A percentile compares a stretch with the other conserved stretches of the same genome.
Conservation (phyloP, 2,113 vertebrate genomes). For the Heterochromis multidens region DNA sequence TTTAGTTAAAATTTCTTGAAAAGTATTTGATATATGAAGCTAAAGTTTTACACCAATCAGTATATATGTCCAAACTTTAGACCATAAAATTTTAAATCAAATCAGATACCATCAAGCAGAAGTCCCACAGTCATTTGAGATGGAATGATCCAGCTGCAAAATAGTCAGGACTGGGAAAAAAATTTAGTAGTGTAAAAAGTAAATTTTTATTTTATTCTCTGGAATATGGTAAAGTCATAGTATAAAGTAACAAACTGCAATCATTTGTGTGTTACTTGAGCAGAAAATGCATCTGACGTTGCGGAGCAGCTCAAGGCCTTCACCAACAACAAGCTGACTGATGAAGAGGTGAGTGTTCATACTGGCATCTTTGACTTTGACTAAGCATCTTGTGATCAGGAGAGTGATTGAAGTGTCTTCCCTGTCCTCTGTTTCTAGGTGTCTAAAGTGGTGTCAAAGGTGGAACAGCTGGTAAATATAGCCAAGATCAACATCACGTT, state of each 20-base stretch:
- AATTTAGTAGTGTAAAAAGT: neutral
- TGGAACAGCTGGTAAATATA: constrained; percentile 86
- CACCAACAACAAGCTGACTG: constrained; percentile 80
- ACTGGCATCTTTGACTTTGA: neutral
- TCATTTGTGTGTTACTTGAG: neutral
- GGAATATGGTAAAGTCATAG: neutral
- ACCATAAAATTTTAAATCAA: too few relatives aligned
- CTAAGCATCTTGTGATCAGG: too few relatives aligned
- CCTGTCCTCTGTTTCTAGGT: constrained; percentile 60
- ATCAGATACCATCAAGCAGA: too few relatives aligned
- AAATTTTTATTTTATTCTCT: neutral
- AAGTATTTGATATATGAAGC: too few relatives aligned
- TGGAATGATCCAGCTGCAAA: too few relatives aligned
- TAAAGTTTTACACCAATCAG: too few relatives aligned
- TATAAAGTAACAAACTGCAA: neutral
- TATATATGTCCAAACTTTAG: too few relatives aligned
- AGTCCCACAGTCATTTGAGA: too few relatives aligned
- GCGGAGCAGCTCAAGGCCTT: constrained; percentile 84
- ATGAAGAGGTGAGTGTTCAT: constrained; percentile 72
- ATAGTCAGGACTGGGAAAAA: neutral
- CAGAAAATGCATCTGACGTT: constrained; percentile 86
- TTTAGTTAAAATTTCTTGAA: too few relatives aligned
- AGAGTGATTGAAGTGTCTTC: neutral
- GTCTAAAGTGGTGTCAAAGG: constrained; percentile 83
- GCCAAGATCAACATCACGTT: constrained; percentile 85